A percentile compares a stretch with the other conserved stretches of the same genome.
These are phyloP conservation scores for Torymus auratus DNA, from an alignment of 2,888 invertebrate species.

Conservation along the genomic window DNA sequence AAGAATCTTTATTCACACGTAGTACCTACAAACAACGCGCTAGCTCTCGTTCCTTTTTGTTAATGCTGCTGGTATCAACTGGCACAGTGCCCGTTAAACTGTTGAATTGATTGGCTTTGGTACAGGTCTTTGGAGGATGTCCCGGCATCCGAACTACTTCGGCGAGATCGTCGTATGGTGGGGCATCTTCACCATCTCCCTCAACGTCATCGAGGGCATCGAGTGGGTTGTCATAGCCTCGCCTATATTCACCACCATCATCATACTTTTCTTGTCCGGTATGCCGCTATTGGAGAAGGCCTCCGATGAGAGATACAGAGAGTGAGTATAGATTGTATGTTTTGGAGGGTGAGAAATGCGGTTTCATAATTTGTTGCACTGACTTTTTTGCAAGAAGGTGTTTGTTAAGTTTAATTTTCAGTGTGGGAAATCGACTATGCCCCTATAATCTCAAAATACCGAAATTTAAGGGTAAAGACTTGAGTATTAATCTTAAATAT, in stretches of 20 bases:
- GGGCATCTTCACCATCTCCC: slow-evolving; percentile 93
- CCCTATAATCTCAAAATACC: no score
- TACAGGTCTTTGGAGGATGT: slow-evolving; percentile 88
- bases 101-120: slow-evolving; percentile 8
- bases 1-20: no score
- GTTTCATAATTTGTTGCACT: no score
- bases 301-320: slow-evolving; percentile 92
- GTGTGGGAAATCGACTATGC: no score
- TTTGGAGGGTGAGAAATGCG: no score
- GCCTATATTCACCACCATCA: slow-evolving; percentile 90
- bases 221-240: slow-evolving; percentile 93
- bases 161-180: slow-evolving; percentile 96
- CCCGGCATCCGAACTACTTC: slow-evolving; percentile 96
- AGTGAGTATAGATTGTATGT: slow-evolving; percentile 79
- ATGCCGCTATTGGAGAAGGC: slow-evolving; percentile 92
- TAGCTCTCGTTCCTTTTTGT: no score
- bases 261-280: slow-evolving; percentile 93
- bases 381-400: no score
- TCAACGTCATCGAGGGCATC: slow-evolving; percentile 89
- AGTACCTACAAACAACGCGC: no score
- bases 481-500: no score
- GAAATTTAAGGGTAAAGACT: no score
- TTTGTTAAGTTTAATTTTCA: no score
- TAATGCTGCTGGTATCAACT: not conserved
- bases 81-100: slow-evolving; percentile 8